These are phyloP conservation scores for Aphelenchoides besseyi DNA, from an alignment of 1,140 invertebrate genomes.

Conservation along the genomic window DNA sequence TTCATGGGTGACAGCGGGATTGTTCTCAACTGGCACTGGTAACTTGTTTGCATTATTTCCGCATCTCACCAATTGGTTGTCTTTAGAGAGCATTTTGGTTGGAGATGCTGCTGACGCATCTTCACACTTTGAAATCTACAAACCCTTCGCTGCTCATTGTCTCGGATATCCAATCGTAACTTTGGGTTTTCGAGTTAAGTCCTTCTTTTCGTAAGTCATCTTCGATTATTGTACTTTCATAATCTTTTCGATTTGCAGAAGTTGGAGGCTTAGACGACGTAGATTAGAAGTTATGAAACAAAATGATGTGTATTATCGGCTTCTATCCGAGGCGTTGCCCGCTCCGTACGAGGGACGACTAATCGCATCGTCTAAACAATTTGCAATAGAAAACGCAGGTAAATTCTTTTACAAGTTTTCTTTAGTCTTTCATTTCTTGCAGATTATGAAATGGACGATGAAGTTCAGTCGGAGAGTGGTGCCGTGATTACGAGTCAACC, in stretches of 20 bases:
- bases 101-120: conserved; percentile 83
- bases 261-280: conserved; percentile 46
- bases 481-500: conserved; percentile 17
- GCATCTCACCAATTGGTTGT: conserved; percentile 9
- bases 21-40: conserved; percentile 50
- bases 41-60: not conserved
- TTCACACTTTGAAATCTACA: conserved; percentile 85
- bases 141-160: conserved; percentile 95
- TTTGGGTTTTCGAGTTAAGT: conserved; percentile 75
- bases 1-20: conserved; percentile 67
- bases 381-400: conserved; percentile 42
- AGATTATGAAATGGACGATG: conserved; percentile 28
- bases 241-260: conserved; percentile 28
- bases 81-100: conserved; percentile 73
- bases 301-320: conserved; percentile 47
- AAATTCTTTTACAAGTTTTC: not conserved
- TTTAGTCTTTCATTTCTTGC: not conserved
- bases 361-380: conserved; percentile 41
- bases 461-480: not conserved
- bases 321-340: conserved; percentile 52
- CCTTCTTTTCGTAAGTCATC: conserved; percentile 39
- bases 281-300: conserved; percentile 38
- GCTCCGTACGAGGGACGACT: conserved; percentile 42
- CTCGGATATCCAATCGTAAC: conserved; percentile 96
- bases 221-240: conserved; percentile 11